Percentiles rank a stretch among this genome's conserved stretches.
Evolutionary conservation across 2,888 invertebrate species (phyloP).

Genomic region (Euphydryas editha): DNA sequence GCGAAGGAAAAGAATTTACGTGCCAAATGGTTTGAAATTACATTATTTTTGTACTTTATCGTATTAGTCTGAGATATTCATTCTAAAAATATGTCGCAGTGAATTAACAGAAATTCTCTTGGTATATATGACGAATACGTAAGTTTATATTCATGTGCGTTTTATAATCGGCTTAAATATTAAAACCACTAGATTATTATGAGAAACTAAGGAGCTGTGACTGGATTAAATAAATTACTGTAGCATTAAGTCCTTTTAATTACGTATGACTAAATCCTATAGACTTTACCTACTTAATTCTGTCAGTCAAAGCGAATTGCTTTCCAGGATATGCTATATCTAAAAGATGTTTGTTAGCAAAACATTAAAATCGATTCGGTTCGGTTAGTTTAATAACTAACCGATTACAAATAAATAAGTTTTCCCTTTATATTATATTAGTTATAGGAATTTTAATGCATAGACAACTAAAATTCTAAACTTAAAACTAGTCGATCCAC

Average conservation of each 20-base stretch:
- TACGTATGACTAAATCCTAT: no score
- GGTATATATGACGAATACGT: background rate
- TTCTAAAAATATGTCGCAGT: background rate
- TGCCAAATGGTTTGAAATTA: background rate
- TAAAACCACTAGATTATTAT: background rate
- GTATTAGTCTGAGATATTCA: background rate
- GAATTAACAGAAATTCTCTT: background rate
- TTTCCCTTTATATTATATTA: no score
- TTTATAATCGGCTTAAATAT: constrained; percentile 7
- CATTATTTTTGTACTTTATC: background rate
- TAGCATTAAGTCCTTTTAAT: background rate
- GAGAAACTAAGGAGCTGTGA: background rate
- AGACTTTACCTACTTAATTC: no score
- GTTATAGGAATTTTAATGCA: no score
- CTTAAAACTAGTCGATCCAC: no score
- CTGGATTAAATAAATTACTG: background rate
- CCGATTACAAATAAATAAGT: no score
- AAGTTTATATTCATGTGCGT: background rate
- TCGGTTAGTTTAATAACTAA: no score
- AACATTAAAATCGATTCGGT: no score
- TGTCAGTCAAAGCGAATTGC: no score
- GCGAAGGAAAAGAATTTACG: background rate
- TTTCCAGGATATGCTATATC: no score
- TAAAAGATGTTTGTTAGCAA: no score
- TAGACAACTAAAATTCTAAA: no score